These are phyloP conservation scores for Falco biarmicus DNA, from an alignment of 2,797 vertebrate genomes.

Conservation along the genomic window DNA sequence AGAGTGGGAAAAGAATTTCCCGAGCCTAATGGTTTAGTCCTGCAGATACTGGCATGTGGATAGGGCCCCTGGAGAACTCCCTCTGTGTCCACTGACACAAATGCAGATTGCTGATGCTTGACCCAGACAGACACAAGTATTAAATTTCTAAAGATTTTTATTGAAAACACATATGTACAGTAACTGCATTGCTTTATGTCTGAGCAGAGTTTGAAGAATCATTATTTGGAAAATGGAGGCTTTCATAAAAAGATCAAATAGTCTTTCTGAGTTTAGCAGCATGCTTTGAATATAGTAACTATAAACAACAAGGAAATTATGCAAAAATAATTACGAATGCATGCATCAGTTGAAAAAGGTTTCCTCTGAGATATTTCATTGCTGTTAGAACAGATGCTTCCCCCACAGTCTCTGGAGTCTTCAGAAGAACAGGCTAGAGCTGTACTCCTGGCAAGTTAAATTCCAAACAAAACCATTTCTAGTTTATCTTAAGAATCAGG, in stretches of 20 bases:
- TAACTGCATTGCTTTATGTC: neutral
- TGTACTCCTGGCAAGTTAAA: constrained; percentile 1
- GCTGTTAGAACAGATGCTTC: constrained; percentile 65
- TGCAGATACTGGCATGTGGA: neutral
- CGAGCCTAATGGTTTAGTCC: neutral
- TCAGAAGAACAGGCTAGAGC: constrained; percentile 2
- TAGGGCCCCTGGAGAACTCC: neutral
- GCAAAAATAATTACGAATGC: constrained; percentile 51
- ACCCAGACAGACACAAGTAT: neutral
- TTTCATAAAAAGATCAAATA: neutral
- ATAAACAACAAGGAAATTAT: constrained; percentile 41
- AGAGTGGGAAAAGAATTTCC: neutral
- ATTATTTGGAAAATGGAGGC: constrained; percentile 3
- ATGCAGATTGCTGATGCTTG: neutral
- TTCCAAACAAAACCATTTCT: neutral
- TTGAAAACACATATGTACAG: neutral
- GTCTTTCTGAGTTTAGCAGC: neutral
- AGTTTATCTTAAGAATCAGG: neutral
- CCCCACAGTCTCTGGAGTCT: constrained; percentile 45
- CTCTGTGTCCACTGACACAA: constrained; percentile 5
- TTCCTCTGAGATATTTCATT: constrained; percentile 56
- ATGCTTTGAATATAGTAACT: constrained; percentile 13
- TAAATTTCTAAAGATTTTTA: neutral
- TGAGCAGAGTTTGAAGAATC: neutral
- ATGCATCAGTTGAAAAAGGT: constrained; percentile 67